Percentiles rank a stretch among this genome's conserved stretches.
These are phyloP conservation scores for Microchirus variegatus DNA, from an alignment of 2,797 vertebrate species.

Conservation along the genomic window DNA sequence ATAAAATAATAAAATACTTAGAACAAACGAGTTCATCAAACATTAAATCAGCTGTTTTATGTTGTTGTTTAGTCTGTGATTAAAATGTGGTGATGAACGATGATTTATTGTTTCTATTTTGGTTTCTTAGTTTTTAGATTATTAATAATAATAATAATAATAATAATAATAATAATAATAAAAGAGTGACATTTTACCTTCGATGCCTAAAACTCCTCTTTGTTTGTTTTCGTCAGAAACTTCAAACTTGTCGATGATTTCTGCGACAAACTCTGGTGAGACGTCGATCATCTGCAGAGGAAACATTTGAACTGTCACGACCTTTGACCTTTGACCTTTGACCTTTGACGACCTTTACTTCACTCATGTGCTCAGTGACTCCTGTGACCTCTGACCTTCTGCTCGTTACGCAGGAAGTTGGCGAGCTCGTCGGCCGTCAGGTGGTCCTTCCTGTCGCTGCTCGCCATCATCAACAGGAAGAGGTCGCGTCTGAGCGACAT, in stretches of 20 bases:
- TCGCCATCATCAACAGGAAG: constrained; percentile 92
- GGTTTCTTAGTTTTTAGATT: no score
- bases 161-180: not conserved
- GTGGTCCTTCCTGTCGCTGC: constrained; percentile 96
- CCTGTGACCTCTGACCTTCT: constrained; percentile 81
- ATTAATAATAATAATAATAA: no score
- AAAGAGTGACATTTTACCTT: constrained; percentile 82
- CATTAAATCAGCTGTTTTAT: no score
- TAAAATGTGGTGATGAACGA: no score
- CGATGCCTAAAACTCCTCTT: constrained; percentile 90
- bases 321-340: constrained; percentile 78
- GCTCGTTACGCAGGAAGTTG: constrained; percentile 90
- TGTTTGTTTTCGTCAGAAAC: constrained; percentile 92
- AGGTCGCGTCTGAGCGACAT: constrained; percentile 96
- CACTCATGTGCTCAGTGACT: not conserved
- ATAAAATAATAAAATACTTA: no score
- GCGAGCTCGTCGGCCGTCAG: constrained; percentile 91
- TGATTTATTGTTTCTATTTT: no score
- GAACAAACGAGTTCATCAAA: no score
- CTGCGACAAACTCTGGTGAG: constrained; percentile 89
- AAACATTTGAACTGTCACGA: constrained; percentile 69
- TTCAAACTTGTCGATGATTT: constrained; percentile 96
- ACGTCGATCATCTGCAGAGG: constrained; percentile 87
- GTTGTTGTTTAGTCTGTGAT: no score
- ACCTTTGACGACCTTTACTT: no score